Conservation (phyloP, 2,888 invertebrate genomes). For the Dolichomitus sp. region DNA sequence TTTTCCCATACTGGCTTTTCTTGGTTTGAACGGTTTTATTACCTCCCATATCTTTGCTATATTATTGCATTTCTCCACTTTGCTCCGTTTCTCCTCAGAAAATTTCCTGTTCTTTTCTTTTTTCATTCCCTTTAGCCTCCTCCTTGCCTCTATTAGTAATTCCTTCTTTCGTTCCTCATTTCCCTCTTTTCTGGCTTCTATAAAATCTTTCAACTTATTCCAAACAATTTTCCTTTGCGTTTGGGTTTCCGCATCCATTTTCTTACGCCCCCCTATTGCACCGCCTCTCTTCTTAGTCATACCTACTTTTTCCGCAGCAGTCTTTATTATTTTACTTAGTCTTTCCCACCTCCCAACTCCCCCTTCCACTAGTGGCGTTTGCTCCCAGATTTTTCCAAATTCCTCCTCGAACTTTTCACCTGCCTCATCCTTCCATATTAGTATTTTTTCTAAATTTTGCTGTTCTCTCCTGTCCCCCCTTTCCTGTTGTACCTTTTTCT, state of each 20-base stretch:
- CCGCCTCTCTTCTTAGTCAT: not conserved
- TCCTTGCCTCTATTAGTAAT: not conserved
- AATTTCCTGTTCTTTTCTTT: not conserved
- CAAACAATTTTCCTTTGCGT: not conserved
- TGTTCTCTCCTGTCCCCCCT: not conserved
- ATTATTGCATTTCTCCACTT: conserved; percentile 6
- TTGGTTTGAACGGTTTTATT: conserved; percentile 17
- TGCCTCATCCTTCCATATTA: conserved; percentile 3
- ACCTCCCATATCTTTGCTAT: conserved; percentile 3
- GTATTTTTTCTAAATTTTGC: not conserved
- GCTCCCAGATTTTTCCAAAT: not conserved
- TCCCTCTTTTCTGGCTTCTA: not conserved
- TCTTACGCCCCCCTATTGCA: not conserved
- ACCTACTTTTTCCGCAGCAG: not conserved
- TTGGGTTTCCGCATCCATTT: not conserved
- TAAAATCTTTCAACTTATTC: not conserved
- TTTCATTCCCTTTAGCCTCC: not conserved
- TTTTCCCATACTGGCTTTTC: not conserved
- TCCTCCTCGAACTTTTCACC: not conserved
- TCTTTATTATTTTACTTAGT: not conserved
- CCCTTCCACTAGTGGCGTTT: not conserved
- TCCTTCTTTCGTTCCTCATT: not conserved
- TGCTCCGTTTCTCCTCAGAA: conserved; percentile 2
- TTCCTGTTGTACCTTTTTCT: too few species aligned
- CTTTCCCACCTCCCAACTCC: not conserved